phyloP scores from a whole-genome alignment of 2,113 vertebrate species.

The Macquaria ambigua region DNA sequence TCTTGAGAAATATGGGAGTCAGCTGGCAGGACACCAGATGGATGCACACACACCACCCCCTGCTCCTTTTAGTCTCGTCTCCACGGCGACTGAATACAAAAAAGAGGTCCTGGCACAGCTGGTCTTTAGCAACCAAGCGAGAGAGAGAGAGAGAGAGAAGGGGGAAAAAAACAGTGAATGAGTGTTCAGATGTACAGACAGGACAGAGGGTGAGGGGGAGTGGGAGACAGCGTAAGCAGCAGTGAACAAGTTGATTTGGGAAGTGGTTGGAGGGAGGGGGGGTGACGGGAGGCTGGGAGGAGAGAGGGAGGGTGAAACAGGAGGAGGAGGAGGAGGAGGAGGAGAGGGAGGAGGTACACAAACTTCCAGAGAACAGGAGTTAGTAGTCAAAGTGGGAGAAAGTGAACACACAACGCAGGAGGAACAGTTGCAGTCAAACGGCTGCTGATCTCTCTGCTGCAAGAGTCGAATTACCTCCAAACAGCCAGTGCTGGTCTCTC shows the following conservation, averaged over 20 bases:
- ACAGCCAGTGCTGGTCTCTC: conserved; percentile 24
- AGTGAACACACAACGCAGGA: conserved; percentile 44
- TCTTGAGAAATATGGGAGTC: conserved; percentile 43
- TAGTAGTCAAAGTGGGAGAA: conserved; percentile 42
- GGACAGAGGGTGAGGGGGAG: conserved; percentile 70
- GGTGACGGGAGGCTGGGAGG: neutral
- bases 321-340: neutral
- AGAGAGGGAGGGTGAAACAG: conserved; percentile 17
- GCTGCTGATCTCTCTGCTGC: conserved; percentile 29
- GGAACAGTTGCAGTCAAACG: conserved; percentile 33
- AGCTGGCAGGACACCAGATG: conserved; percentile 65
- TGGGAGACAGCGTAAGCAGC: conserved; percentile 47
- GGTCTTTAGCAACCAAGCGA: conserved; percentile 59
- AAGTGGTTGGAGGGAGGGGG: conserved; percentile 10
- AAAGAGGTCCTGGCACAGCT: conserved; percentile 79
- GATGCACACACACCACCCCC: conserved; percentile 44
- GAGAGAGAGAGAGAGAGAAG: conserved; percentile 3
- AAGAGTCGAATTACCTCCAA: conserved; percentile 58
- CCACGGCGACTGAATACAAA: conserved; percentile 80
- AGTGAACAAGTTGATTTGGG: conserved; percentile 30
- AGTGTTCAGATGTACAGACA: conserved; percentile 59
- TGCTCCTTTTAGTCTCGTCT: conserved; percentile 62
- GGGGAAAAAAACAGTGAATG: conserved; percentile 44
- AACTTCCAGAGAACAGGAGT: conserved; percentile 50
- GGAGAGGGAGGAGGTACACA: conserved; percentile 49